Percentiles rank a stretch among this genome's conserved stretches.
Conservation (phyloP, 2,113 vertebrate genomes). For the Columba janthina region DNA sequence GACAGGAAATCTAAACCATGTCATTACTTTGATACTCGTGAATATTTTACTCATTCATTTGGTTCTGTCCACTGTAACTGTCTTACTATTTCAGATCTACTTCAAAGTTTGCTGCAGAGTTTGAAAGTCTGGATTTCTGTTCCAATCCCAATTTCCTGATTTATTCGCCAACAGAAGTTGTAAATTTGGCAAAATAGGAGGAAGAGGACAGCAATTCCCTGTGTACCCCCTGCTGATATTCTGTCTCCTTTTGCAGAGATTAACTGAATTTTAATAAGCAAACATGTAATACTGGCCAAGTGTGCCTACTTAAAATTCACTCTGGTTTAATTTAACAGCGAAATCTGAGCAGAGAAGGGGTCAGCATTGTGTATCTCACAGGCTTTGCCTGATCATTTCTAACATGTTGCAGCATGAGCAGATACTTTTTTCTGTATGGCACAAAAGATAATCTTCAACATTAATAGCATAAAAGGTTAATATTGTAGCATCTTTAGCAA, state of each 20-base stretch:
- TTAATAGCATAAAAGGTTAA: neutral
- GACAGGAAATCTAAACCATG: neutral
- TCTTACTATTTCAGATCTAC: neutral
- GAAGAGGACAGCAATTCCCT: neutral
- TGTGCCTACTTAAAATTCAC: conserved; percentile 37
- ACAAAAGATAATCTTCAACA: neutral
- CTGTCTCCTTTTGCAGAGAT: conserved; percentile 4
- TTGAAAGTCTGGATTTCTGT: neutral
- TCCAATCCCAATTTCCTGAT: neutral
- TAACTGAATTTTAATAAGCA: conserved; percentile 43
- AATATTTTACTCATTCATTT: neutral
- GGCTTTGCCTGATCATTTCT: neutral
- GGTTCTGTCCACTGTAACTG: neutral
- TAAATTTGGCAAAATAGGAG: neutral
- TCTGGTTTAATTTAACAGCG: neutral
- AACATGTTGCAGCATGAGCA: neutral
- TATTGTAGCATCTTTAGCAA: neutral
- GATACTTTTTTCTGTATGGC: neutral
- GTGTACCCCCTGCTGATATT: neutral
- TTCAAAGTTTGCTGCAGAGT: neutral
- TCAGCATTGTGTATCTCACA: neutral
- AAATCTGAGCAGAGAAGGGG: neutral
- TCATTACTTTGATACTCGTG: neutral
- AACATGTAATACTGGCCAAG: conserved; percentile 2
- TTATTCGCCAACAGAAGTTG: neutral